phyloP scores from a whole-genome alignment of 2,888 invertebrate species.

The Alcis repandata region DNA sequence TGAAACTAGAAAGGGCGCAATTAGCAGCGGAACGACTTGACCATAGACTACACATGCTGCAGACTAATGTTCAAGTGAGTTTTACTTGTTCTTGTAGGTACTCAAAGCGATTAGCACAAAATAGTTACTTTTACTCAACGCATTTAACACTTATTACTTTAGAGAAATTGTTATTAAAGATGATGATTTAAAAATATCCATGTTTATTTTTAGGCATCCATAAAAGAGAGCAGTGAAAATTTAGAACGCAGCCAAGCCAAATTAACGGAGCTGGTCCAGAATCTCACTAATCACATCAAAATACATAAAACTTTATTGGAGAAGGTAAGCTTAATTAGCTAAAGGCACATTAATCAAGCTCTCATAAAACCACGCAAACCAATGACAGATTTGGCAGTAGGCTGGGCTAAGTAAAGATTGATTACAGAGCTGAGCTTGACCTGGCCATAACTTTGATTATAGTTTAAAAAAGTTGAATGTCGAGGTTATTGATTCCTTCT shows the following conservation, averaged over 20 bases:
- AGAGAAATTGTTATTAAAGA: slow-evolving; percentile 5
- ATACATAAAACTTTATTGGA: slow-evolving; percentile 74
- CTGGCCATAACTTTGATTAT: slow-evolving; percentile 28
- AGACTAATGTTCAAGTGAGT: slow-evolving; percentile 76
- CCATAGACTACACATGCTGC: slow-evolving; percentile 80
- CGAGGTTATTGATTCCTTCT: slow-evolving; percentile 16
- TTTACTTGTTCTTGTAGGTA: slow-evolving; percentile 9
- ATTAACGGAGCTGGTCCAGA: slow-evolving; percentile 72
- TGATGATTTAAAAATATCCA: neutral
- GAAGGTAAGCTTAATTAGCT: slow-evolving; percentile 65
- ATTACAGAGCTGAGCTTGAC: slow-evolving; percentile 35
- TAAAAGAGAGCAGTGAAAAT: slow-evolving; percentile 77
- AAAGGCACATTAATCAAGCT: slow-evolving; percentile 41
- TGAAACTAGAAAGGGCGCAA: slow-evolving; percentile 80
- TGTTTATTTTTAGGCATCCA: slow-evolving; percentile 70
- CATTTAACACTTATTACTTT: neutral
- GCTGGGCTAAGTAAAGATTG: slow-evolving; percentile 45
- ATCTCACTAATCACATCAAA: slow-evolving; percentile 74
- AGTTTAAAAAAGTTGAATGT: slow-evolving; percentile 14
- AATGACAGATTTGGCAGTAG: slow-evolving; percentile 47
- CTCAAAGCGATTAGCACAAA: neutral
- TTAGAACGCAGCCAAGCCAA: slow-evolving; percentile 75
- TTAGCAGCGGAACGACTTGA: slow-evolving; percentile 82
- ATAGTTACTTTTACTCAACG: neutral
- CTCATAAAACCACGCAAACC: slow-evolving; percentile 40